Conservation (phyloP, 2,888 invertebrate genomes). For the Andrena bucephala region DNA sequence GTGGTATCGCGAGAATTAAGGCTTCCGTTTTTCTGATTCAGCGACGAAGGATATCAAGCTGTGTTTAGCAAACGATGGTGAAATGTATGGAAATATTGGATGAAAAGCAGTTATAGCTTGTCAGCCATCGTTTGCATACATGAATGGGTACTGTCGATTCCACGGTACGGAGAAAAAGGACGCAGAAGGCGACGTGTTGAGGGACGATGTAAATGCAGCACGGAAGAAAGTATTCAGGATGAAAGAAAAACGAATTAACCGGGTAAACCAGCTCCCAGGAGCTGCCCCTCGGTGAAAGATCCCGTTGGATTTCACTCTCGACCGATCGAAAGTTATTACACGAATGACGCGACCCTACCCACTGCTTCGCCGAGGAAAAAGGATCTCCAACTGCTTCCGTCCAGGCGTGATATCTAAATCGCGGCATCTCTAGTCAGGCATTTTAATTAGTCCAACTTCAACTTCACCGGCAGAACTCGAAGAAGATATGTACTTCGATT, state of each 20-base stretch:
- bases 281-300: constrained; percentile 22
- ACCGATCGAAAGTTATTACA: constrained; percentile 48
- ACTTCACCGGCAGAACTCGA: not conserved
- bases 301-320: constrained; percentile 60
- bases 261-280: constrained; percentile 46
- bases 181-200: not conserved
- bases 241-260: constrained; percentile 28
- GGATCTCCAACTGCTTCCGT: not conserved
- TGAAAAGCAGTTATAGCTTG: too few species aligned
- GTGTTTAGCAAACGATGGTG: too few species aligned
- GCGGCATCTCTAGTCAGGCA: not conserved
- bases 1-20: too few species aligned
- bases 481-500: too few species aligned
- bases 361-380: not conserved
- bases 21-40: too few species aligned
- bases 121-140: not conserved
- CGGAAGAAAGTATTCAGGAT: constrained; percentile 5
- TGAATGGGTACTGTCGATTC: not conserved
- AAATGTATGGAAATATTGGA: too few species aligned
- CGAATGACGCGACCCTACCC: not conserved
- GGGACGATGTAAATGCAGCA: not conserved
- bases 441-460: not conserved
- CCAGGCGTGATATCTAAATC: not conserved
- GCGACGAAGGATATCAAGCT: too few species aligned
- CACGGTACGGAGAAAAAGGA: not conserved